Conservation (phyloP, 2,888 invertebrate species). For the Luffia ferchaultella region DNA sequence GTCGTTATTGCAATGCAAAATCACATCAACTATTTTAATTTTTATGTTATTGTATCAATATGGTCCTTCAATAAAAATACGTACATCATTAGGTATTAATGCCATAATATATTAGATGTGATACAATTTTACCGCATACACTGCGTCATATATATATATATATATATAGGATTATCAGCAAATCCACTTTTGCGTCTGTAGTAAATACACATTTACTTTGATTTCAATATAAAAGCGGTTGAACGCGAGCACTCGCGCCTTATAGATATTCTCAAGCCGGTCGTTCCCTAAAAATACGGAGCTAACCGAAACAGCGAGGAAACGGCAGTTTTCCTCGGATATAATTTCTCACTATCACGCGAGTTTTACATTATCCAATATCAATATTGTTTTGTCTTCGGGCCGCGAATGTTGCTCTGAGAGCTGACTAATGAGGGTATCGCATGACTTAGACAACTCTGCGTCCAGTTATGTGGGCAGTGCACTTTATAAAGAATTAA, state of each 20-base stretch:
- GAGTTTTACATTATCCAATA: slow-evolving; percentile 61
- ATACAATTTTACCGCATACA: too few species aligned
- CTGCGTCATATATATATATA: too few species aligned
- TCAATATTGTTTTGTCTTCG: slow-evolving; percentile 60
- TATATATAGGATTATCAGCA: too few species aligned
- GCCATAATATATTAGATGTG: too few species aligned
- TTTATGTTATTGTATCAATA: too few species aligned
- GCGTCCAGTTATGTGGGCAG: not conserved
- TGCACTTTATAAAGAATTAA: not conserved
- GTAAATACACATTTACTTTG: not conserved
- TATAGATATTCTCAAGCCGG: not conserved
- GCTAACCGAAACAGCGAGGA: slow-evolving; percentile 32
- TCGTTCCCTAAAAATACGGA: not conserved
- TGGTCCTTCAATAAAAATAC: too few species aligned
- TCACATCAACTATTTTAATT: too few species aligned
- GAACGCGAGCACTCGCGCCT: not conserved
- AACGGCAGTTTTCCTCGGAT: slow-evolving; percentile 48
- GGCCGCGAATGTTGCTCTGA: slow-evolving; percentile 41
- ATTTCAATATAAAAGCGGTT: not conserved
- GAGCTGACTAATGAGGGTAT: slow-evolving; percentile 50
- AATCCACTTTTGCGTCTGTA: too few species aligned
- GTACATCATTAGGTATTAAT: too few species aligned
- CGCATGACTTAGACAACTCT: slow-evolving; percentile 10
- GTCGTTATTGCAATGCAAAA: too few species aligned
- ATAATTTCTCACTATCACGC: slow-evolving; percentile 53